Percentiles rank a stretch among this genome's conserved stretches.
Evolutionary conservation across 2,888 invertebrate species (phyloP).

Genomic region (Yponomeuta sedellus): DNA sequence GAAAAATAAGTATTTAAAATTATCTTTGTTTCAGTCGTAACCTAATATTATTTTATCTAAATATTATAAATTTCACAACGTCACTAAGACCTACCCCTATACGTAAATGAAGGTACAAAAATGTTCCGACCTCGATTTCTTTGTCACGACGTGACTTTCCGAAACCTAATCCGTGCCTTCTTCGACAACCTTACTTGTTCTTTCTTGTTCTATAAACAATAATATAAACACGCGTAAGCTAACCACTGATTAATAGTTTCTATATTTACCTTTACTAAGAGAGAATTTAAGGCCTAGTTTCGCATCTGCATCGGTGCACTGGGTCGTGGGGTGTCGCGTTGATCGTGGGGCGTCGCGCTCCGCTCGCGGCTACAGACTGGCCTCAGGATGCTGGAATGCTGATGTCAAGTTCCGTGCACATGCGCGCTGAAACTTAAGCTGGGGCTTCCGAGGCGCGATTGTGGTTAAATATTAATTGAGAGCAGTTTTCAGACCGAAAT

Average conservation of each 20-base stretch:
- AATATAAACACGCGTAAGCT: background rate
- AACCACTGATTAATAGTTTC: background rate
- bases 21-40: too few relatives aligned
- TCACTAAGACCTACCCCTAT: too few relatives aligned
- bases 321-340: background rate
- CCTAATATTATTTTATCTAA: too few relatives aligned
- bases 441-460: constrained; percentile 16
- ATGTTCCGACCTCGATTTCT: background rate
- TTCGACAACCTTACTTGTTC: background rate
- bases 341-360: background rate
- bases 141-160: background rate
- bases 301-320: background rate
- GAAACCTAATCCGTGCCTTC: background rate
- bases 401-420: constrained; percentile 43
- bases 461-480: background rate
- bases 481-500: too few relatives aligned
- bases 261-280: background rate
- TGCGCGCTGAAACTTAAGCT: constrained; percentile 31
- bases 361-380: background rate
- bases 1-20: too few relatives aligned
- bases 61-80: too few relatives aligned
- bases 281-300: background rate
- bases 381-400: constrained; percentile 27
- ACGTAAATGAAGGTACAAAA: background rate
- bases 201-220: background rate